Evolutionary conservation across 2,888 invertebrate genomes (phyloP), one percentile per base, ranked within the genome.

Genomic region (Drosophila falleni): DNA sequence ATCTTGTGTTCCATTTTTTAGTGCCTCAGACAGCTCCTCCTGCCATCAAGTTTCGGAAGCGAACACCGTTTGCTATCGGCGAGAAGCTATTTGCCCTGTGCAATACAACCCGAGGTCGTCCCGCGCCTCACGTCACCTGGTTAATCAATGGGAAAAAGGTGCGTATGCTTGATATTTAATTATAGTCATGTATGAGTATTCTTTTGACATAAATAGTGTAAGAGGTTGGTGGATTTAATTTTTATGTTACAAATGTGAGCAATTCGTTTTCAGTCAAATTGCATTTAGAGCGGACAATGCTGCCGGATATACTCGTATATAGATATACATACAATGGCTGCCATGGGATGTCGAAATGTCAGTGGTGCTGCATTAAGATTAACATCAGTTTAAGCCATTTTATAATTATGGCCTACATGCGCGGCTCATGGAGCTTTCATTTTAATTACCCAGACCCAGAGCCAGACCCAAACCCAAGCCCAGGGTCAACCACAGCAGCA

Each of bases 111-210:
- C 94, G 94, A 19, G 95, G 96, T 29, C 93, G 94, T 79, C 96
- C 96, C 8, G 94, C 95, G 61, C 95, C 96, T 39, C 94, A 95
- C 89, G 94, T 96, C 87, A 95, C 95, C 70, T 96, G 96, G 96
- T 93, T 95, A 83, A 95, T 96, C 90, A 96, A 96, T 92, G 95
- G 95, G 80, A 94, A 95, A 92, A 94, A 95, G 94, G 96, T 95
- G 90, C 87, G 85, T 74, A 88, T 76, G 46, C 68, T 69, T 66
- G 69, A 73, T 68, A 70, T 80, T 11, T 46, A 41, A 19, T 41
- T 23, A 58, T 53, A 29, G 29, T 19, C 3, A 10, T 11, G 49
- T 33, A 8, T 23, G 46, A n/a, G 35, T 8, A n/a, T 15, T 0
- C 4, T 19, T 33, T 23, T 35, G 29, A n/a, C 33, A n/a, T 5